Conservation (phyloP, 2,888 invertebrate genomes). For the Antitype chi region DNA sequence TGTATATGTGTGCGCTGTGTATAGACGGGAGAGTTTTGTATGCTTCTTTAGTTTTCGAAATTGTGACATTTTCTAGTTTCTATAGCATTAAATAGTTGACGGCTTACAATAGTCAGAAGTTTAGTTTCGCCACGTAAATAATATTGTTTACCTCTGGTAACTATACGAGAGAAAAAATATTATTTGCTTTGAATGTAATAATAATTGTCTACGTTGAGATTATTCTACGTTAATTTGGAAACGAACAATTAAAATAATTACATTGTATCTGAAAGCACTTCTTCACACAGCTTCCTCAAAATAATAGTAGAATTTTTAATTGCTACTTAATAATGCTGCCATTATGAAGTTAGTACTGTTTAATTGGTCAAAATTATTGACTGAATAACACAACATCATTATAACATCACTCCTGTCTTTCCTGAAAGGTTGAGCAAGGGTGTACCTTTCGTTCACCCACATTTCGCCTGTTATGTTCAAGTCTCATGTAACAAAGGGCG, state of each 20-base stretch:
- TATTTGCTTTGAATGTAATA: neutral
- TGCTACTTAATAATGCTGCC: neutral
- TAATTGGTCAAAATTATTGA: neutral
- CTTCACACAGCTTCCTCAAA: neutral
- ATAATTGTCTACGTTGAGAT: neutral
- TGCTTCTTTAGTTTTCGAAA: conserved; percentile 24
- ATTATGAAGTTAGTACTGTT: neutral
- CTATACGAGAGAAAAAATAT: neutral
- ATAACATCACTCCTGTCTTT: too few relatives aligned
- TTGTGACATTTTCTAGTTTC: conserved; percentile 10
- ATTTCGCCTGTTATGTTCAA: too few relatives aligned
- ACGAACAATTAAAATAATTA: neutral
- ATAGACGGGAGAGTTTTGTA: conserved; percentile 51
- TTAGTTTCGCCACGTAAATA: neutral
- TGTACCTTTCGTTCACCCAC: too few relatives aligned
- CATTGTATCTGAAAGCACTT: neutral
- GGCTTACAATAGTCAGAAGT: too few relatives aligned
- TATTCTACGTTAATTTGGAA: neutral
- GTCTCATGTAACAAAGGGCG: too few relatives aligned
- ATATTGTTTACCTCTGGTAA: neutral
- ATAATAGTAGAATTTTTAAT: neutral
- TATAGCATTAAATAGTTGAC: neutral
- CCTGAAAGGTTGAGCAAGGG: too few relatives aligned
- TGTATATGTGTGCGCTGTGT: conserved; percentile 51
- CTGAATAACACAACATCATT: neutral